Conservation (phyloP, 2,113 vertebrate species). For the Ceuthmochares aereus region DNA sequence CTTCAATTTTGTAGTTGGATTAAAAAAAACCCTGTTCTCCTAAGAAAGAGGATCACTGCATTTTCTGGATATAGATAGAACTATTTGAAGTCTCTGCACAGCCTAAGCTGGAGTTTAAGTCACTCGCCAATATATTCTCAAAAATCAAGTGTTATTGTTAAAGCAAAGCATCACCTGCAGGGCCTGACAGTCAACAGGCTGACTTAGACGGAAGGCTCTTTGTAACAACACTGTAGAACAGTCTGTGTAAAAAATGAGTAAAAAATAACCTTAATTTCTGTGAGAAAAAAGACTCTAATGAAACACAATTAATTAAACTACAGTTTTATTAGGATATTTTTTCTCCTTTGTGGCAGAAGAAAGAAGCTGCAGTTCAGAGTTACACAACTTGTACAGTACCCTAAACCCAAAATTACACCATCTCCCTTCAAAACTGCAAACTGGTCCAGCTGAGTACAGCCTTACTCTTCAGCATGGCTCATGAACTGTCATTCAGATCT, state of each 20-base stretch:
- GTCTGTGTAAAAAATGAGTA: neutral
- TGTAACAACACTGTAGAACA: neutral
- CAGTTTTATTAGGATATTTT: neutral
- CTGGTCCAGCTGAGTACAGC: neutral
- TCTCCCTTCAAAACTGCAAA: neutral
- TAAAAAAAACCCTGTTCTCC: neutral
- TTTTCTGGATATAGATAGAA: neutral
- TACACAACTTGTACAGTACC: neutral
- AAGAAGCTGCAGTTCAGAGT: neutral
- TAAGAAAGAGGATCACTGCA: neutral
- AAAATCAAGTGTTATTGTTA: neutral
- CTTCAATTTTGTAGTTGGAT: neutral
- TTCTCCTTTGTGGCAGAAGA: neutral
- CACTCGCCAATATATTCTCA: neutral
- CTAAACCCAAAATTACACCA: neutral
- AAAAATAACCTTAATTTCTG: constrained; percentile 14
- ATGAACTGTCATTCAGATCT: neutral
- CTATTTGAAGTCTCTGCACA: neutral
- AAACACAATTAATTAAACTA: neutral
- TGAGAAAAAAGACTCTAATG: neutral
- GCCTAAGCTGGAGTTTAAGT: neutral
- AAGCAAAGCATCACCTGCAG: neutral
- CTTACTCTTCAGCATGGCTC: neutral
- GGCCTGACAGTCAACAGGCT: neutral
- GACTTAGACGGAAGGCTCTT: neutral